phyloP scores from a whole-genome alignment of 2,797 vertebrate genomes.

The Mus caroli region DNA sequence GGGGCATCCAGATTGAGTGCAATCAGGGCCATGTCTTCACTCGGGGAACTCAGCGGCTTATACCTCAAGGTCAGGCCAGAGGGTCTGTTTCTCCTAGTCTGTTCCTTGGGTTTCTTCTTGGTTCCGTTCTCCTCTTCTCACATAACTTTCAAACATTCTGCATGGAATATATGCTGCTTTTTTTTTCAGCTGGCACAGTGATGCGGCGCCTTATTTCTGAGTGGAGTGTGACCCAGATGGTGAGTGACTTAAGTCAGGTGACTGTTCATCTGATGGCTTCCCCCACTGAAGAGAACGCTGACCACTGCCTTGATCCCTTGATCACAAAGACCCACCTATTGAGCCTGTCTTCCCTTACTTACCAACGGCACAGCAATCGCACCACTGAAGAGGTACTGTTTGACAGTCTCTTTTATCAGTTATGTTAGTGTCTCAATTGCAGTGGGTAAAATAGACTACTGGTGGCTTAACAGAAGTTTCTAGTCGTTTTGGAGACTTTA shows the following conservation, averaged over 20 bases:
- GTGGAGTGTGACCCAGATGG: conserved; percentile 99
- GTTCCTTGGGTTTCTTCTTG: background rate
- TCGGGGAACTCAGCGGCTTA: conserved; percentile 96
- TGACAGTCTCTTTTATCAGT: background rate
- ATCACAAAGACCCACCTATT: conserved; percentile 98
- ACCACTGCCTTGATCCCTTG: conserved; percentile 95
- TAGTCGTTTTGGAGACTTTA: background rate
- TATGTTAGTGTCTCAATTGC: conserved; percentile 23
- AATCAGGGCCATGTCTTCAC: conserved; percentile 97
- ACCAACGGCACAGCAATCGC: conserved; percentile 96
- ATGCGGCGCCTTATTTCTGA: conserved; percentile 99
- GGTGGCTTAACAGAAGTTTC: conserved; percentile 33
- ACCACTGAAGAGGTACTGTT: conserved; percentile 92
- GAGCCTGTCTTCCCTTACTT: conserved; percentile 97
- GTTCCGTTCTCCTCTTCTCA: background rate
- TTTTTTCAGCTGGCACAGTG: conserved; percentile 94
- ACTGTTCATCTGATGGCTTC: conserved; percentile 99
- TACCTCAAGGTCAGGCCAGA: conserved; percentile 94
- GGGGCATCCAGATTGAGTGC: conserved; percentile 97
- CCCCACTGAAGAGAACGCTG: conserved; percentile 95
- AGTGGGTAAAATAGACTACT: background rate
- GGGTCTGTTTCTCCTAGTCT: background rate
- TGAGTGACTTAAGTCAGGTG: conserved; percentile 96
- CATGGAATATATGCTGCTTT: conserved; percentile 23
- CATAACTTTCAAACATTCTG: background rate